phyloP scores from a whole-genome alignment of 2,888 invertebrate species.

The Pyralis farinalis region DNA sequence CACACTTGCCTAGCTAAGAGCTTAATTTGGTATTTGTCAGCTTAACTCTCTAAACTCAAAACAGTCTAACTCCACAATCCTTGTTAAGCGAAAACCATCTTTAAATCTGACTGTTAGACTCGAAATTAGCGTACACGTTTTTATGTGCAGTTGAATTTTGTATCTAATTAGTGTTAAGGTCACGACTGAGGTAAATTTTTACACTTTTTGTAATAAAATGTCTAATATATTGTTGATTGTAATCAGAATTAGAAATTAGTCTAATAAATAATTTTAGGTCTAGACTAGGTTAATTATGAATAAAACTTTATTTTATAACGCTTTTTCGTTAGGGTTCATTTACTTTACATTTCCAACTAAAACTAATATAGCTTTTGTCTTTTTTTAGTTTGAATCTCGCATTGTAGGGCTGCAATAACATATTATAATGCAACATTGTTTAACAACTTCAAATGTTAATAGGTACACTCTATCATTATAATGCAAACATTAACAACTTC shows the following conservation, averaged over 20 bases:
- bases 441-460: too few species aligned
- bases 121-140: not conserved
- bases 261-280: not conserved
- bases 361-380: too few species aligned
- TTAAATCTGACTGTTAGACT: slow-evolving; percentile 8
- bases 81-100: slow-evolving; percentile 17
- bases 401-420: too few species aligned
- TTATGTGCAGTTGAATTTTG: not conserved
- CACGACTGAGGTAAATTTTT: not conserved
- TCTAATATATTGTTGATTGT: not conserved
- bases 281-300: not conserved
- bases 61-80: slow-evolving; percentile 24
- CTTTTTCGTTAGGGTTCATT: too few species aligned
- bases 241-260: not conserved
- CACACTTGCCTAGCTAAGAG: slow-evolving; percentile 43
- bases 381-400: too few species aligned
- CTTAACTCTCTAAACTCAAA: slow-evolving; percentile 22
- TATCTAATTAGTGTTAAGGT: slow-evolving; percentile 1
- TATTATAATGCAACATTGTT: too few species aligned
- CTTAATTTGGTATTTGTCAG: slow-evolving; percentile 57
- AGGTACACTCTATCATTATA: too few species aligned
- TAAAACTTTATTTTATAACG: not conserved
- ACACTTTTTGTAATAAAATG: slow-evolving; percentile 1
- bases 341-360: too few species aligned
- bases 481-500: too few species aligned